Evolutionary conservation across 2,888 invertebrate species (phyloP).

Genomic region (Sympetrum striolatum): DNA sequence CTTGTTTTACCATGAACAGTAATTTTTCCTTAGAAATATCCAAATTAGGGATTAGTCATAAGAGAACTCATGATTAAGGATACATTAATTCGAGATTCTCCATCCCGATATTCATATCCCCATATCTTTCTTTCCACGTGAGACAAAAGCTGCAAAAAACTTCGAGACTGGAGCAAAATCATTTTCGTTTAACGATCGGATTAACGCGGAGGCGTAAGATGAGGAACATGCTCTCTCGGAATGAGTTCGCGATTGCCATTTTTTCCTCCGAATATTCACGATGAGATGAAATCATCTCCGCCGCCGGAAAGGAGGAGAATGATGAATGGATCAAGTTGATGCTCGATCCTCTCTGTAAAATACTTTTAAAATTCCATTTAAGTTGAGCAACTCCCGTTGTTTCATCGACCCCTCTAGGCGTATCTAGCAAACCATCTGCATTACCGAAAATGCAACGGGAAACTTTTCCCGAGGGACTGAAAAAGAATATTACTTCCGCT

Average conservation of each 20-base stretch:
- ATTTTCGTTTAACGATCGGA: neutral
- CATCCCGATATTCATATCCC: no score
- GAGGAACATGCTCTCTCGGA: neutral
- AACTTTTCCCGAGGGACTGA: neutral
- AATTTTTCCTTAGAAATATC: no score
- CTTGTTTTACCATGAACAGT: no score
- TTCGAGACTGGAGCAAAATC: no score
- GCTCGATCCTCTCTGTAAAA: conserved; percentile 25
- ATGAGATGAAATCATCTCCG: conserved; percentile 3
- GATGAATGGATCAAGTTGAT: conserved; percentile 34
- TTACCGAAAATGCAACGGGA: neutral
- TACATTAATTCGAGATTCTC: no score
- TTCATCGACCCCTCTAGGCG: neutral
- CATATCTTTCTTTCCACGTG: no score
- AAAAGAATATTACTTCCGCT: neutral
- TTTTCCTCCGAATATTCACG: neutral
- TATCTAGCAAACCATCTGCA: neutral
- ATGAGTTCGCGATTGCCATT: neutral
- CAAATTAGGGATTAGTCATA: no score
- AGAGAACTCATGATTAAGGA: no score
- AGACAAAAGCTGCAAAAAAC: no score
- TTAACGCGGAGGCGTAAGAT: neutral
- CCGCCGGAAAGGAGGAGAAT: neutral
- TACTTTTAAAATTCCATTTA: conserved; percentile 39
- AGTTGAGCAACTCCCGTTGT: conserved; percentile 12